These are phyloP conservation scores for Diarsia mendica DNA, from an alignment of 2,888 invertebrate genomes.

Conservation along the genomic window DNA sequence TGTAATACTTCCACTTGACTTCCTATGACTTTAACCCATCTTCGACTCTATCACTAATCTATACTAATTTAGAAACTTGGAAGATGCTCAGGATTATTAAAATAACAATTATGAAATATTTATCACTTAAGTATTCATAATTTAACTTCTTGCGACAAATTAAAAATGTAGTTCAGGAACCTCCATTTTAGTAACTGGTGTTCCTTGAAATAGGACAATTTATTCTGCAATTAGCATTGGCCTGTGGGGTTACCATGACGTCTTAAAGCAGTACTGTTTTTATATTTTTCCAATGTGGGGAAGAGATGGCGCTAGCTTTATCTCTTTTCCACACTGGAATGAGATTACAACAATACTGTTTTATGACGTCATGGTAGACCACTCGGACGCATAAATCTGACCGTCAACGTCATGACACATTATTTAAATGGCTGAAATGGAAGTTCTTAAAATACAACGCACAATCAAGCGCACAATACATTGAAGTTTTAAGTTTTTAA, in stretches of 20 bases:
- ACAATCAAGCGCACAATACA: conserved; percentile 20
- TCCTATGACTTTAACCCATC: conserved; percentile 14
- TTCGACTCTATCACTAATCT: conserved; percentile 7
- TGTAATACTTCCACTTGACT: conserved; percentile 46
- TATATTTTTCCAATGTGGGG: too few relatives aligned
- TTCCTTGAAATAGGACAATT: not conserved
- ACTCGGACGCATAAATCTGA: too few relatives aligned
- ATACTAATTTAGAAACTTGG: conserved; percentile 5
- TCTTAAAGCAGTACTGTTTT: too few relatives aligned
- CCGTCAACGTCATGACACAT: too few relatives aligned
- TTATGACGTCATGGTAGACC: too few relatives aligned
- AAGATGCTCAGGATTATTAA: not conserved
- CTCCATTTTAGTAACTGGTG: not conserved
- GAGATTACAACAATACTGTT: too few relatives aligned
- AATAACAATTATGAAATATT: not conserved
- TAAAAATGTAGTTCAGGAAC: not conserved
- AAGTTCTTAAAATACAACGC: not conserved
- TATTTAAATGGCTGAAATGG: too few relatives aligned
- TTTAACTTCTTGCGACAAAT: not conserved
- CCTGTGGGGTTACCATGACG: too few relatives aligned
- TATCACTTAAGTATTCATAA: not conserved
- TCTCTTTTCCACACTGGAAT: too few relatives aligned
- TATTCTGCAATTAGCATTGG: too few relatives aligned
- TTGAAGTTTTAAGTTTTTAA: not conserved
- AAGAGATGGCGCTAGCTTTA: too few relatives aligned